Percentiles rank a stretch among this genome's conserved stretches.
These are phyloP conservation scores for Drosophila aldrichi DNA, from an alignment of 2,888 invertebrate genomes.

Conservation along the genomic window DNA sequence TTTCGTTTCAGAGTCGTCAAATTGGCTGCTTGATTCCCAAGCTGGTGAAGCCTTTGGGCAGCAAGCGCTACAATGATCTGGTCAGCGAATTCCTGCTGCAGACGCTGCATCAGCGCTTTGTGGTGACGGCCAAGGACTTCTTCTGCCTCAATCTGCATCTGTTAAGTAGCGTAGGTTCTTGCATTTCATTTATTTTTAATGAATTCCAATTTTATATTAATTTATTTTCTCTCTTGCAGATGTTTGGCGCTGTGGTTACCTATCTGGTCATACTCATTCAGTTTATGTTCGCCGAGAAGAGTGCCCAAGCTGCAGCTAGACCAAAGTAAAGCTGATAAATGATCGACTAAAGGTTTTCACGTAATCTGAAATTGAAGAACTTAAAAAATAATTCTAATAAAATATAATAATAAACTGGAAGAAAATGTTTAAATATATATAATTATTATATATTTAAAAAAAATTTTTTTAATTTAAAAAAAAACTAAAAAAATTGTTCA, in stretches of 20 bases:
- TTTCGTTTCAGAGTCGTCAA: constrained; percentile 77
- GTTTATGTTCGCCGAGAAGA: constrained; percentile 79
- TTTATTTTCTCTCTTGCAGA: constrained; percentile 54
- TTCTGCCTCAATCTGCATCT: constrained; percentile 83
- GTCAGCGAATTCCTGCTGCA: constrained; percentile 84
- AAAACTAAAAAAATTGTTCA: too few species aligned
- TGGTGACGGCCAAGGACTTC: constrained; percentile 84
- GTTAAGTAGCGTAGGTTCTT: constrained; percentile 64
- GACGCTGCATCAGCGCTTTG: constrained; percentile 83
- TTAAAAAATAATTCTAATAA: too few species aligned
- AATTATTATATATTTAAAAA: too few species aligned
- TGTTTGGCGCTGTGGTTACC: constrained; percentile 83
- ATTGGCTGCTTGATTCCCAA: constrained; percentile 84
- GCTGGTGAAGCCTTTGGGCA: constrained; percentile 79
- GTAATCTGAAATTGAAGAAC: too few species aligned
- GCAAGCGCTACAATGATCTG: constrained; percentile 82
- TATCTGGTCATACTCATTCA: constrained; percentile 84
- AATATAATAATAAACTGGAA: too few species aligned
- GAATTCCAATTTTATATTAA: neutral
- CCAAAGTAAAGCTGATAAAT: neutral
- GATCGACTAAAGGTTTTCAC: too few species aligned
- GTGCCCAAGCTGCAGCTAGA: neutral
- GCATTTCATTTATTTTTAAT: neutral
- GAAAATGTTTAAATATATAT: too few species aligned
- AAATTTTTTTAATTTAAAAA: too few species aligned